A percentile compares a stretch with the other conserved stretches of the same genome.
Conservation (phyloP, 2,113 vertebrate genomes). For the Galemys pyrenaicus region DNA sequence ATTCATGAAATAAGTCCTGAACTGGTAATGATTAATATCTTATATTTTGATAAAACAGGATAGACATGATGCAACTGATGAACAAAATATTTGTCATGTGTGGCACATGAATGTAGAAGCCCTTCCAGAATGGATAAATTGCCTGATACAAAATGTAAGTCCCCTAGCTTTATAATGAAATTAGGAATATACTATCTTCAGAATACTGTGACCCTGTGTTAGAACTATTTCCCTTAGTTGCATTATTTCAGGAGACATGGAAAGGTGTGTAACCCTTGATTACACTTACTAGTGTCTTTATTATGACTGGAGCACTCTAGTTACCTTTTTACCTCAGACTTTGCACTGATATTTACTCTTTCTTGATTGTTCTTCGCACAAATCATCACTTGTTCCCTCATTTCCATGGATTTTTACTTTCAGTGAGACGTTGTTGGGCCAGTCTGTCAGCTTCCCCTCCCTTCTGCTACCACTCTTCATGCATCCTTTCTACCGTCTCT, state of each 20-base stretch:
- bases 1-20: constrained; percentile 14
- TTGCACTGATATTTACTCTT: not conserved
- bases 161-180: not conserved
- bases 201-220: not conserved
- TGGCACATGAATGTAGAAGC: constrained; percentile 89
- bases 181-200: not conserved
- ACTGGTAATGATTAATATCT: not conserved
- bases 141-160: constrained; percentile 87
- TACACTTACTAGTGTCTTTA: not conserved
- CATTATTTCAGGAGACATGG: not conserved
- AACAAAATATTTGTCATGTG: constrained; percentile 82
- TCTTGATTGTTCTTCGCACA: not conserved
- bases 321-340: not conserved
- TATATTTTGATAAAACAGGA: constrained; percentile 74
- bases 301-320: not conserved
- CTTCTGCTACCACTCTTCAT: not conserved
- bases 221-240: not conserved
- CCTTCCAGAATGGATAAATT: constrained; percentile 90
- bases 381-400: not conserved
- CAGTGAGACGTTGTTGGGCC: not conserved
- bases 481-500: not conserved
- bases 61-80: constrained; percentile 53
- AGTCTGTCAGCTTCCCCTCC: not conserved
- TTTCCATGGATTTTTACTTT: constrained; percentile 7
- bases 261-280: not conserved